Conservation (phyloP, 1,140 invertebrate species). For the Rhopalosiphum padi region DNA sequence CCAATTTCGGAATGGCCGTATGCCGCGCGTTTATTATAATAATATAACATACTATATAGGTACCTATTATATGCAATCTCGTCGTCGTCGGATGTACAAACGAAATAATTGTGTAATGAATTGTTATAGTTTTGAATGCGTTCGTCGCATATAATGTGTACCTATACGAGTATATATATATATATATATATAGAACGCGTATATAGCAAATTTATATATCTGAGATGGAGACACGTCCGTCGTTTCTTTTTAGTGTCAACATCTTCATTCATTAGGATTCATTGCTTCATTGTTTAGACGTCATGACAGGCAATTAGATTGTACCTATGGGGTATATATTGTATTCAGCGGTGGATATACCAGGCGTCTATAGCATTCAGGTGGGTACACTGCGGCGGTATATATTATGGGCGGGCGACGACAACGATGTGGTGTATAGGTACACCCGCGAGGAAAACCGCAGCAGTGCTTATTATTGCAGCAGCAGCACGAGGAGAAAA, state of each 20-base stretch:
- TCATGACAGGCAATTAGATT: constrained; percentile 42
- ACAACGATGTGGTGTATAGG: neutral
- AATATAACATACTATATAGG: neutral
- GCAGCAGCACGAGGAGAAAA: constrained; percentile 10
- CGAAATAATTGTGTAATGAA: constrained; percentile 10
- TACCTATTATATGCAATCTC: neutral
- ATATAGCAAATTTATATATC: neutral
- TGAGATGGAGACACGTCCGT: neutral
- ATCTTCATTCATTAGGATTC: constrained; percentile 44
- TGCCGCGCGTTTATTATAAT: neutral
- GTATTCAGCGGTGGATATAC: neutral
- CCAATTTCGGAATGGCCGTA: neutral
- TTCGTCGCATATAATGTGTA: neutral
- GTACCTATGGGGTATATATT: constrained; percentile 12
- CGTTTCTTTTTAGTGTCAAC: constrained; percentile 37
- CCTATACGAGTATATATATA: neutral
- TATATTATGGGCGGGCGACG: neutral
- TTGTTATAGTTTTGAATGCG: neutral
- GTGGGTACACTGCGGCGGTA: neutral
- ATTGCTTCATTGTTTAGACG: constrained; percentile 44
- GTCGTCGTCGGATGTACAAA: neutral
- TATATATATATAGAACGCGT: neutral
- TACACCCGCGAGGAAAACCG: constrained; percentile 4
- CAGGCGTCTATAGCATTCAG: neutral
- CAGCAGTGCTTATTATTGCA: neutral